Conservation (phyloP, 1,140 invertebrate genomes). For the Neodiprion pinetum region DNA sequence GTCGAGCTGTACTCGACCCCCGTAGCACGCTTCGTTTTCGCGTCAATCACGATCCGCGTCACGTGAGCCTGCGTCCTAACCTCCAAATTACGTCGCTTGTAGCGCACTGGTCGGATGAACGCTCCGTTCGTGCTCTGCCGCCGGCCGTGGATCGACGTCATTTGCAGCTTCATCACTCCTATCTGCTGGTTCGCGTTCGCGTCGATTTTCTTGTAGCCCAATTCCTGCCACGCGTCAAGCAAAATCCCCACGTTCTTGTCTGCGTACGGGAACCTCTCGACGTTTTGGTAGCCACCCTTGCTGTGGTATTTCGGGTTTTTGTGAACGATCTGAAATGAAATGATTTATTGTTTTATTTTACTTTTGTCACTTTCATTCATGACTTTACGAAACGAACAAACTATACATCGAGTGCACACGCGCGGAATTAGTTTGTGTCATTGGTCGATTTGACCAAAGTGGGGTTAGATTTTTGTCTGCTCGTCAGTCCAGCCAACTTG, state of each 20-base stretch:
- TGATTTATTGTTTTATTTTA: background rate
- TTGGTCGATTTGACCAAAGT: too few relatives aligned
- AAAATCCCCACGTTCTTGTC: slow-evolving; percentile 65
- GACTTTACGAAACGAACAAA: too few relatives aligned
- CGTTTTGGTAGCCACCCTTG: slow-evolving; percentile 66
- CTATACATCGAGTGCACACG: too few relatives aligned
- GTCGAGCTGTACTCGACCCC: slow-evolving; percentile 70
- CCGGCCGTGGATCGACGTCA: slow-evolving; percentile 67
- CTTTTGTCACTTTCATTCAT: too few relatives aligned
- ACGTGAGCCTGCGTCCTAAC: slow-evolving; percentile 75
- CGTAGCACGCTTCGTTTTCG: slow-evolving; percentile 68
- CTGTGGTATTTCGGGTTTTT: slow-evolving; percentile 63
- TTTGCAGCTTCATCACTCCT: slow-evolving; percentile 67
- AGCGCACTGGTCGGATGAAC: slow-evolving; percentile 74
- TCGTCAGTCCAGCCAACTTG: too few relatives aligned
- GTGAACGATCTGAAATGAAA: slow-evolving; percentile 38
- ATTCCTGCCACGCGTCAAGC: slow-evolving; percentile 67
- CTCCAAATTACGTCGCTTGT: slow-evolving; percentile 74
- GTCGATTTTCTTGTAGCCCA: slow-evolving; percentile 64
- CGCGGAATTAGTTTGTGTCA: too few relatives aligned
- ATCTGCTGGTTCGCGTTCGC: slow-evolving; percentile 63
- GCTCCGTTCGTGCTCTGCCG: slow-evolving; percentile 76
- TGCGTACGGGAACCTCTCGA: slow-evolving; percentile 68
- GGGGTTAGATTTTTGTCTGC: background rate
- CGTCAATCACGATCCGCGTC: slow-evolving; percentile 77